phyloP scores from a whole-genome alignment of 2,113 vertebrate species.

The Isurus oxyrinchus region DNA sequence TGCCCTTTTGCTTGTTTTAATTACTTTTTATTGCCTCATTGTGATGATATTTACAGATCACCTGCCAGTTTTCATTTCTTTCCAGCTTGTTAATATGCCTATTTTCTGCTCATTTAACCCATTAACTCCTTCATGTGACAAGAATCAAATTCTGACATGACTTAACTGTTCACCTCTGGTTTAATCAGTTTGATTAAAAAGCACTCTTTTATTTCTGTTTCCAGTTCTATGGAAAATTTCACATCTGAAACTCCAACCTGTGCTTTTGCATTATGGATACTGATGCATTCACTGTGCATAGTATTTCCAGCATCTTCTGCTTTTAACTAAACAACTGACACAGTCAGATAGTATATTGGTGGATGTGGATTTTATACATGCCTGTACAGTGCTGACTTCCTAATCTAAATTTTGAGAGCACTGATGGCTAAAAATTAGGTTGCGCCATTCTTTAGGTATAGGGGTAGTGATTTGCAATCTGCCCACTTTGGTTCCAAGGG shows the following conservation, averaged over 20 bases:
- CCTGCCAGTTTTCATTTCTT: constrained; percentile 14
- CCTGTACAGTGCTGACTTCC: not conserved
- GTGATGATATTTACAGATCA: not conserved
- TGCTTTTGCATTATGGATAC: not conserved
- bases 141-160: not conserved
- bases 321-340: not conserved
- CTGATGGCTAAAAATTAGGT: no score
- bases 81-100: not conserved
- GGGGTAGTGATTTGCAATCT: no score
- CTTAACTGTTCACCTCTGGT: not conserved
- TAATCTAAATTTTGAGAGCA: not conserved
- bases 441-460: no score
- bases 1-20: constrained; percentile 3
- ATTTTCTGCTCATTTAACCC: not conserved
- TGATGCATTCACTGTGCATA: not conserved
- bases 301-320: not conserved
- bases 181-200: not conserved
- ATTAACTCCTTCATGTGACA: not conserved
- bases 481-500: no score
- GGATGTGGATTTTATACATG: not conserved
- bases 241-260: not conserved
- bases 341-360: not conserved
- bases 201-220: not conserved
- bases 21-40: constrained; percentile 10
- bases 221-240: not conserved